Evolutionary conservation across 2,888 invertebrate species (phyloP), one percentile per base, ranked within the genome.

Genomic region (Desoria tigrina): DNA sequence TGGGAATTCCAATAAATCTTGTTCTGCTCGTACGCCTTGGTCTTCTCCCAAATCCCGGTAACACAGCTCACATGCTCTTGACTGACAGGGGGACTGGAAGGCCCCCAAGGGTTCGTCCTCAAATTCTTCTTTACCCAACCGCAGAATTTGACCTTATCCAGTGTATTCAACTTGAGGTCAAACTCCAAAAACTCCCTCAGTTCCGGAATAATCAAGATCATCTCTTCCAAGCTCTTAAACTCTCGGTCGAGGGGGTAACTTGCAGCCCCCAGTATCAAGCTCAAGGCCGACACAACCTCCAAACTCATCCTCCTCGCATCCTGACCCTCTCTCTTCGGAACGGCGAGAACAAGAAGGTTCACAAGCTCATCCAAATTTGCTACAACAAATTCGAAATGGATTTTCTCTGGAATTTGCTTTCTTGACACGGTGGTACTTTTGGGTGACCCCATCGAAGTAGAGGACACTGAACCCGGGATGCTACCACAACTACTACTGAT

Each of bases 31-130:
- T 39, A 51, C n/a, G 21, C 18, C 16, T 65, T 55, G 0, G 39
- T 32, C 11, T 65, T 58, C 7, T 58, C 59, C 58, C 54, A 61
- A 16, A 68, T 27, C 50, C 68, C 68, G 9, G 62, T 55, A 18
- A 55, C 42, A 2, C 45, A 53, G 1, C 51, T 45, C n/a, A 65
- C 61, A 2, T 45, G 18, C 3, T 45, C 39, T 23, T 56, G 68
- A 45, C 60, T 62, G 6, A 71, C 60, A 24, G 68, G 62, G 2
- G 64, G 42, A n/a, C 59, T 62, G n/a, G 66, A 66, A 54, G 71
- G 66, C n/a, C 71, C 68, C 68, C 71, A 71, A 1, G 71, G 68
- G 32, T 71, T 71, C 7, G 68, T 26, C 27, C 64, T 68, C 11
- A 71, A 39, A 18, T 64, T 61, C 16, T n/a, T 49, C 24, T 42